Base-by-base conservation (phyloP, 2,113 vertebrate species). In the Colistium nudipinnis region DNA sequence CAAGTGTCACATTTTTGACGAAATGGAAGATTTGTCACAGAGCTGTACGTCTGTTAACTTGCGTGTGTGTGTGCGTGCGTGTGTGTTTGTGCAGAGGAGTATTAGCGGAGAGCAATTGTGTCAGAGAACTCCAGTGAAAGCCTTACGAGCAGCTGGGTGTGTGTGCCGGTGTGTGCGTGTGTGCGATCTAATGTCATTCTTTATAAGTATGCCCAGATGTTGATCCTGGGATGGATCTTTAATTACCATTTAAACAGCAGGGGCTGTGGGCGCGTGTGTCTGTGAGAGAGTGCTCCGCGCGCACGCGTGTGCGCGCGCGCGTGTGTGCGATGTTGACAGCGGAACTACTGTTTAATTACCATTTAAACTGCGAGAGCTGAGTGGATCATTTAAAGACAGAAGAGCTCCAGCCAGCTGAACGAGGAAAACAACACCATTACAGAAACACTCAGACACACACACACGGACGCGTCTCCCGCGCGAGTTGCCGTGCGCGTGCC, bases 291-390 rank as follows among this genome's bases (percentile, higher is more conserved):
- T 55, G 30, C 9, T 76, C 66, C 35, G 56, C 41, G 41, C 22
- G 59, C 36, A 22, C 51, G 49, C 67, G 64, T 35, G 4, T 39
- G 61, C 28, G 24, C 69, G 49, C 56, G 19, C 54, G 45, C 41
- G 36, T 41, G 72, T 84, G 71, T 80, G 76, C 49, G 59, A 95
- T 96, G 94, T 94, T 96, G 95, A 96, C 94, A 95, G 93, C 92
- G 89, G 94, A 95, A 95, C 92, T 94, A 92, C 95, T 95, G 95
- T 95, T 98, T 97, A 98, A 98, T 98, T 96, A 97, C 93, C 96
- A 98, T 96, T 95, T 95, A 98, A 97, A 99, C 95, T 94, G 95
- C 91, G 94, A 93, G 95, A 96, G 95, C 96, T 96, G 95, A 97
- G 95, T 94, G 95, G 95, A 94, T 94, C 93, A 88, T 96, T 97